phyloP scores from a whole-genome alignment of 1,140 invertebrate species.

The Drosophila aff. region DNA sequence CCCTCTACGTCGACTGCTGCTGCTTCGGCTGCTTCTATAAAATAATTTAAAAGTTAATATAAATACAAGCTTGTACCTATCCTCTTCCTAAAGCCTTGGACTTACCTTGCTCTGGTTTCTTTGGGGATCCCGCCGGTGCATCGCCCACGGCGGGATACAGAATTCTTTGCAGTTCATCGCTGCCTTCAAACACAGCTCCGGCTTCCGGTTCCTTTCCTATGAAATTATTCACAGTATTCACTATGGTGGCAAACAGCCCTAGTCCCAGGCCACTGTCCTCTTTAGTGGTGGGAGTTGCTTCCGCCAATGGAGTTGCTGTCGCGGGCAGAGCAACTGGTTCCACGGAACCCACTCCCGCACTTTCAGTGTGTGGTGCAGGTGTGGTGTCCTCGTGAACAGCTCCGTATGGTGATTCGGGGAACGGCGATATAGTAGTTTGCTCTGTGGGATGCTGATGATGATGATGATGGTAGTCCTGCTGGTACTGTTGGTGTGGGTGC shows the following conservation, averaged over 20 bases:
- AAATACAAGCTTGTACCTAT: background rate
- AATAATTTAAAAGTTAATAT: background rate
- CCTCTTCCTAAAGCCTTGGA: background rate
- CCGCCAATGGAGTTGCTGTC: constrained; percentile 15
- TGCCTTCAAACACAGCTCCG: constrained; percentile 7
- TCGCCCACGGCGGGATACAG: constrained; percentile 46
- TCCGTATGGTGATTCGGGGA: constrained; percentile 38
- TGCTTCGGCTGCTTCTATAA: constrained; percentile 2
- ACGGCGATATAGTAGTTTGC: constrained; percentile 52
- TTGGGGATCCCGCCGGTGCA: background rate
- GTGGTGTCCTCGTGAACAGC: constrained; percentile 54
- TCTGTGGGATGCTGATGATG: constrained; percentile 6
- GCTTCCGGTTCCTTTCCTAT: constrained; percentile 52
- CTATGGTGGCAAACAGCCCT: constrained; percentile 74
- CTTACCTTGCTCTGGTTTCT: constrained; percentile 7
- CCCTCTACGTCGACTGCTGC: constrained; percentile 24
- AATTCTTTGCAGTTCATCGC: constrained; percentile 63
- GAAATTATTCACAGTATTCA: constrained; percentile 77
- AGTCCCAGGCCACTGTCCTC: constrained; percentile 42
- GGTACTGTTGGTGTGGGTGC: background rate
- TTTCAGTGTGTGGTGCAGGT: constrained; percentile 21
- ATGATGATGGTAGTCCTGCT: constrained; percentile 5
- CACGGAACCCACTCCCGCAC: constrained; percentile 30
- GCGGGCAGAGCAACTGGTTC: constrained; percentile 51
- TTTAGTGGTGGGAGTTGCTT: constrained; percentile 31